phyloP scores from a whole-genome alignment of 2,113 vertebrate genomes.

The Eublepharis macularius region DNA sequence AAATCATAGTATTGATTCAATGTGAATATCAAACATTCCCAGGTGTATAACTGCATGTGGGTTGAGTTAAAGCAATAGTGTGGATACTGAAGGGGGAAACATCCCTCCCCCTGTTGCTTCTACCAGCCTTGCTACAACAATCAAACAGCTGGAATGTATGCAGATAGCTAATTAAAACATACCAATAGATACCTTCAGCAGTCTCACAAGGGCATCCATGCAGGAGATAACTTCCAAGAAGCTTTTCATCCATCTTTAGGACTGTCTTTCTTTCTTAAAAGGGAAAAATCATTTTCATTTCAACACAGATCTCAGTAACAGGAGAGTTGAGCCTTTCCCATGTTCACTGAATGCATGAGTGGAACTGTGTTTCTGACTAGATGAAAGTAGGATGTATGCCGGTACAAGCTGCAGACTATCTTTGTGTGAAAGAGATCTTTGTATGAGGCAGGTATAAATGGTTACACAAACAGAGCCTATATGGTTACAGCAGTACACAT shows the following conservation, averaged over 20 bases:
- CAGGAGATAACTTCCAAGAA: slow-evolving; percentile 28
- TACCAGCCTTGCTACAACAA: slow-evolving; percentile 25
- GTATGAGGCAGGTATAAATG: too few relatives aligned
- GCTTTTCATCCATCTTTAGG: slow-evolving; percentile 27
- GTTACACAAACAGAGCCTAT: too few relatives aligned
- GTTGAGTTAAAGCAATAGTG: slow-evolving; percentile 19
- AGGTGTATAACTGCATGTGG: slow-evolving; percentile 50
- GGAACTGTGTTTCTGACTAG: not conserved
- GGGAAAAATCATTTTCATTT: not conserved
- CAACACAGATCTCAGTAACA: not conserved
- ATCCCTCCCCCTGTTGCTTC: slow-evolving; percentile 39
- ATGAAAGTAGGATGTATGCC: too few relatives aligned
- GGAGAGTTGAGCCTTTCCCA: not conserved
- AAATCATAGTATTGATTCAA: slow-evolving; percentile 64
- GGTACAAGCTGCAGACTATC: not conserved
- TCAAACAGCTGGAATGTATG: slow-evolving; percentile 22
- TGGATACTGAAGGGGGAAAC: slow-evolving; percentile 47
- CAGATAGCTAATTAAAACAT: slow-evolving; percentile 29
- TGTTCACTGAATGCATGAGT: too few relatives aligned
- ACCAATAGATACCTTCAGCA: slow-evolving; percentile 17
- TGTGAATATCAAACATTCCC: slow-evolving; percentile 46
- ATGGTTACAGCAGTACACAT: too few relatives aligned
- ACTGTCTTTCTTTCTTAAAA: not conserved
- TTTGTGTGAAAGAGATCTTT: too few relatives aligned
- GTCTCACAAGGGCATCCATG: slow-evolving; percentile 22